Evolutionary conservation across 1,140 invertebrate genomes (phyloP).

Genomic region (Neodiprion fabricii): DNA sequence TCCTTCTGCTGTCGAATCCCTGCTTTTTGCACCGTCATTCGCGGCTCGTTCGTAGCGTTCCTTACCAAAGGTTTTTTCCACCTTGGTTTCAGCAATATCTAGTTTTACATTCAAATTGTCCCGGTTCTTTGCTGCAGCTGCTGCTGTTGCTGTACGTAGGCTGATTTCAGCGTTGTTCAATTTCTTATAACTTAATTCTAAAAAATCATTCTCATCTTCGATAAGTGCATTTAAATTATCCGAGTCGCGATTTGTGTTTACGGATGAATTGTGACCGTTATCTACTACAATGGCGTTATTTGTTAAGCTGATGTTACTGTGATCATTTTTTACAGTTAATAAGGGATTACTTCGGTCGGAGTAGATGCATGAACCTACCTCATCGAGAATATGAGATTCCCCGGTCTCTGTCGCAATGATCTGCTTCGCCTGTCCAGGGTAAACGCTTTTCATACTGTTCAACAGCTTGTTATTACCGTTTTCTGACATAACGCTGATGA

Average conservation of each 20-base stretch:
- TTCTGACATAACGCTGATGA: constrained; percentile 43
- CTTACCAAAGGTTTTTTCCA: background rate
- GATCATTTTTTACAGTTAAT: background rate
- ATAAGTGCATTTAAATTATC: too few species aligned
- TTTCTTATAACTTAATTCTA: background rate
- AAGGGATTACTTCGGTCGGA: constrained; percentile 34
- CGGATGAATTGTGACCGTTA: background rate
- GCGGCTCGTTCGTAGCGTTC: too few species aligned
- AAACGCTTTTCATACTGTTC: constrained; percentile 42
- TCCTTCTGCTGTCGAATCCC: too few species aligned
- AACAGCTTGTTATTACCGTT: constrained; percentile 50
- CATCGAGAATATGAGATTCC: constrained; percentile 55
- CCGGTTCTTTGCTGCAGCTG: background rate
- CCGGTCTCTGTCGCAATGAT: constrained; percentile 59
- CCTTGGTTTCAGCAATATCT: background rate
- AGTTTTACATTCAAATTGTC: background rate
- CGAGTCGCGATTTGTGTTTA: background rate
- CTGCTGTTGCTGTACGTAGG: background rate
- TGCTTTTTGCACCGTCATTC: background rate
- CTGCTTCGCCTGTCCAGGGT: constrained; percentile 64
- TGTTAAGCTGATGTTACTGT: background rate
- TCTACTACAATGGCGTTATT: background rate
- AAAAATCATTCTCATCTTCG: background rate
- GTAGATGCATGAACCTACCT: constrained; percentile 56
- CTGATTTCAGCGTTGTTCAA: background rate